Evolutionary conservation across 1,140 invertebrate genomes (phyloP).

Genomic region (Macrocentrus cingulum): DNA sequence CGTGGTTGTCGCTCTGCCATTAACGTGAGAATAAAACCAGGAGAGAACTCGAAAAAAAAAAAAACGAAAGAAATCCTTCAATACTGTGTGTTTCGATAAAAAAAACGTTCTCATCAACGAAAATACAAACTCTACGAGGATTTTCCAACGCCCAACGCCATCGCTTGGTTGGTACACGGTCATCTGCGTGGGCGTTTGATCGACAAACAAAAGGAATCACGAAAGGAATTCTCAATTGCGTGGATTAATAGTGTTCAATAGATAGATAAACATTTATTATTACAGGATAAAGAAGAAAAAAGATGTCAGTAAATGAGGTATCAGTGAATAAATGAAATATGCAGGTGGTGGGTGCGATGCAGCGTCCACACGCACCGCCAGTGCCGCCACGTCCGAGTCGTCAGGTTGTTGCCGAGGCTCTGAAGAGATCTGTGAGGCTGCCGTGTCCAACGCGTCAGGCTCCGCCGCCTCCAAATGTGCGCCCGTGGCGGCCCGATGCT

Average conservation of each 20-base stretch:
- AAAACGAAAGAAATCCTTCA: not conserved
- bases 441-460: conserved; percentile 59
- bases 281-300: too few relatives aligned
- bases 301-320: conserved; percentile 3
- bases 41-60: conserved; percentile 2
- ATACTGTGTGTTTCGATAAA: too few relatives aligned
- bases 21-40: conserved; percentile 24
- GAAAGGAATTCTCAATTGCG: too few relatives aligned
- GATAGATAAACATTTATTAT: too few relatives aligned
- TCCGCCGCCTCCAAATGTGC: conserved; percentile 54
- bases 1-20: conserved; percentile 39
- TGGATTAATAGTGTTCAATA: too few relatives aligned
- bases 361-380: conserved; percentile 65
- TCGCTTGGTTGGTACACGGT: too few relatives aligned
- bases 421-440: conserved; percentile 64
- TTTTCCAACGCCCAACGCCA: too few relatives aligned
- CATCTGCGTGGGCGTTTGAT: too few relatives aligned
- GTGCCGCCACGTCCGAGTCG: conserved; percentile 73
- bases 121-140: too few relatives aligned
- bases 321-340: conserved; percentile 35
- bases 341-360: conserved; percentile 52
- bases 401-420: conserved; percentile 68
- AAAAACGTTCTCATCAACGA: too few relatives aligned
- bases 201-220: too few relatives aligned
- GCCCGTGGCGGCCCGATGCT: conserved; percentile 55